Conservation (phyloP, 2,888 invertebrate genomes). For the Platycnemis pennipes region DNA sequence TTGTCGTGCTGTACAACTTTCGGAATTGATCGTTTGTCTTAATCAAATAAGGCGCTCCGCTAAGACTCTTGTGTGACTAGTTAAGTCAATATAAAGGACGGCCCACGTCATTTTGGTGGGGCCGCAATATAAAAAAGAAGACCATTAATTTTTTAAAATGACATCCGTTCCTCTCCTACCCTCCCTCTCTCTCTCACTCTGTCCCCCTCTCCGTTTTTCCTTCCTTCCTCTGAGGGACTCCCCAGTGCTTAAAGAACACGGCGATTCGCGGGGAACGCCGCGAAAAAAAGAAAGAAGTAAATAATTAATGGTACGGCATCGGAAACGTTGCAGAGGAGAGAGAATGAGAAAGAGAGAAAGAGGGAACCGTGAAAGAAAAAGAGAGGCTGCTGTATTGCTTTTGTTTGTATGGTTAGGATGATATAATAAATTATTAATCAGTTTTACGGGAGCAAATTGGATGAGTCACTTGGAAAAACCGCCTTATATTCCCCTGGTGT, state of each 20-base stretch:
- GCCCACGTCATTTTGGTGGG: not conserved
- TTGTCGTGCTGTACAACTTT: not conserved
- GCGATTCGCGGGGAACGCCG: not conserved
- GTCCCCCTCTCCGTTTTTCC: not conserved
- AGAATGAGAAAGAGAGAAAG: not conserved
- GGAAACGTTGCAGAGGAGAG: constrained; percentile 6
- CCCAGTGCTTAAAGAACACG: not conserved
- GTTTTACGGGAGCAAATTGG: constrained; percentile 56
- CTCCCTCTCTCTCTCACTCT: not conserved
- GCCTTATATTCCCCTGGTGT: constrained; percentile 50
- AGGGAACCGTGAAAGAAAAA: not conserved
- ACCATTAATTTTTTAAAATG: constrained; percentile 25
- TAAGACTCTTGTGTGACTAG: not conserved
- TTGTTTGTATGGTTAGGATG: constrained; percentile 55
- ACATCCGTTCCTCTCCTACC: not conserved
- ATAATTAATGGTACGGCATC: constrained; percentile 19
- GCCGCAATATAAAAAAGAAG: not conserved
- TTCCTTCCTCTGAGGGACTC: not conserved
- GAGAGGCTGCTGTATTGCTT: constrained; percentile 13
- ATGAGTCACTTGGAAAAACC: constrained; percentile 64
- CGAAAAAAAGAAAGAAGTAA: not conserved
- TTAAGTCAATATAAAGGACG: constrained; percentile 22
- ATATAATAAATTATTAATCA: constrained; percentile 52
- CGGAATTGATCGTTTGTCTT: not conserved
- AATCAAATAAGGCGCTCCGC: not conserved